These are phyloP conservation scores for Calvadosia cruxmelitensis DNA, from an alignment of 30 jellyfish, hydroid and myxozoan species.

Conservation along the genomic window DNA sequence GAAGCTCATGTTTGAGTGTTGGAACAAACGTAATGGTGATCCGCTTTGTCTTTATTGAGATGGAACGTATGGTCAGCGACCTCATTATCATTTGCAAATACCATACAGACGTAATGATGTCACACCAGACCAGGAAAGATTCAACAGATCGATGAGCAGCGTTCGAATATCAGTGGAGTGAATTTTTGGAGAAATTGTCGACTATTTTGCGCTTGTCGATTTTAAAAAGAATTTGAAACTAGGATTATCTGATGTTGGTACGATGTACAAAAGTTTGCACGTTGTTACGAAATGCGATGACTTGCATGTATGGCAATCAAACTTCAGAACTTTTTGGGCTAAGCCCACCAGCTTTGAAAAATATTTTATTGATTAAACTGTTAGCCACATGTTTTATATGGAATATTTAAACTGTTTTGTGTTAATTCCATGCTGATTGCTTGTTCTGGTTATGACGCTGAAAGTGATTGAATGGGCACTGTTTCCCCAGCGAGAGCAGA, in stretches of 20 bases:
- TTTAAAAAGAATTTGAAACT: no score
- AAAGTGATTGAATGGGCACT: no score
- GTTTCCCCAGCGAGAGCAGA: no score
- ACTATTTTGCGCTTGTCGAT: conserved; percentile 31
- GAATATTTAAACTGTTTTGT: no score
- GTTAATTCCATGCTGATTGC: no score
- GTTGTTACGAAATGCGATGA: conserved; percentile 35
- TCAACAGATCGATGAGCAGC: conserved; percentile 43
- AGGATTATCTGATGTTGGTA: conserved; percentile 45
- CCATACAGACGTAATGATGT: conserved; percentile 19
- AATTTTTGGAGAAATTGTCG: conserved; percentile 56
- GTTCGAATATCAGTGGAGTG: conserved; percentile 60
- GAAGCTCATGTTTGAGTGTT: conserved; percentile 1
- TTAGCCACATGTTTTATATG: background rate
- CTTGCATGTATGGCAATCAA: conserved; percentile 44
- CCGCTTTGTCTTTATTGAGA: conserved; percentile 44
- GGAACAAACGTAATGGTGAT: conserved; percentile 28
- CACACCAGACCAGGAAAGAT: conserved; percentile 32
- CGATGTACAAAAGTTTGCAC: conserved; percentile 33
- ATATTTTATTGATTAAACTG: conserved; percentile 7
- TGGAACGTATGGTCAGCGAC: conserved; percentile 29
- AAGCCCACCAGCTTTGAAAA: conserved; percentile 37
- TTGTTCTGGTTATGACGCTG: no score
- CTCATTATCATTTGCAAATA: conserved; percentile 28
- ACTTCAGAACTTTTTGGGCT: conserved; percentile 39